Evolutionary conservation across 2,797 vertebrate genomes (phyloP).

Genomic region (Coendou prehensilis): DNA sequence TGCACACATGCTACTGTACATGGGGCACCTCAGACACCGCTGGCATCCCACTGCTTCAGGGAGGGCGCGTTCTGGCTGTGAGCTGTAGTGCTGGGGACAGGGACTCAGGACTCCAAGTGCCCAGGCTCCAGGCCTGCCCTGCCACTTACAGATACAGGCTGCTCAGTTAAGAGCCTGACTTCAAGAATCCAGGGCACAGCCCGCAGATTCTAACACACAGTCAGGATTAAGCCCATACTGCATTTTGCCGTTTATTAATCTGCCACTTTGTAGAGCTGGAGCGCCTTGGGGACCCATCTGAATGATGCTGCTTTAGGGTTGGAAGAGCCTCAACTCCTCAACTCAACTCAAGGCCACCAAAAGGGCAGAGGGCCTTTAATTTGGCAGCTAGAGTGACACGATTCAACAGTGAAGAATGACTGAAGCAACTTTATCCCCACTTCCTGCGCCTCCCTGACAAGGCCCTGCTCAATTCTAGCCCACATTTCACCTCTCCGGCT

Average conservation of each 20-base stretch:
- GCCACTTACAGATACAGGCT: rapidly evolving
- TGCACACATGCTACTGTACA: rapidly evolving
- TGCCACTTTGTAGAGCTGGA: background rate
- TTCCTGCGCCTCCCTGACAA: background rate
- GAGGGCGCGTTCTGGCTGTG: background rate
- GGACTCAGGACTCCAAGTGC: background rate
- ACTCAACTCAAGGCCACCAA: background rate
- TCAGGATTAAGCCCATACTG: background rate
- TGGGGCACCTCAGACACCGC: background rate
- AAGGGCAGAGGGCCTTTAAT: background rate
- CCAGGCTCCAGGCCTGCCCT: background rate
- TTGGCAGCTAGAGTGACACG: background rate
- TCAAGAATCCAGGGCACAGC: background rate
- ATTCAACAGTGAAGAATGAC: background rate
- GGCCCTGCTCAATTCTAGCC: background rate
- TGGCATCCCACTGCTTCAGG: background rate
- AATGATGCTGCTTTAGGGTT: background rate
- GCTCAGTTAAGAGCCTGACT: background rate
- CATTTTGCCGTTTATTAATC: background rate
- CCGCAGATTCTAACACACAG: background rate
- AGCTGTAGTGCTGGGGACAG: too few species aligned
- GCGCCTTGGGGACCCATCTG: background rate
- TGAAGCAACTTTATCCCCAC: background rate
- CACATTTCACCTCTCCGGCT: background rate
- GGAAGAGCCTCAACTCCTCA: background rate